Percentiles rank a stretch among this genome's conserved stretches.
Conservation (phyloP, 2,888 invertebrate genomes). For the Metellina segmentata region DNA sequence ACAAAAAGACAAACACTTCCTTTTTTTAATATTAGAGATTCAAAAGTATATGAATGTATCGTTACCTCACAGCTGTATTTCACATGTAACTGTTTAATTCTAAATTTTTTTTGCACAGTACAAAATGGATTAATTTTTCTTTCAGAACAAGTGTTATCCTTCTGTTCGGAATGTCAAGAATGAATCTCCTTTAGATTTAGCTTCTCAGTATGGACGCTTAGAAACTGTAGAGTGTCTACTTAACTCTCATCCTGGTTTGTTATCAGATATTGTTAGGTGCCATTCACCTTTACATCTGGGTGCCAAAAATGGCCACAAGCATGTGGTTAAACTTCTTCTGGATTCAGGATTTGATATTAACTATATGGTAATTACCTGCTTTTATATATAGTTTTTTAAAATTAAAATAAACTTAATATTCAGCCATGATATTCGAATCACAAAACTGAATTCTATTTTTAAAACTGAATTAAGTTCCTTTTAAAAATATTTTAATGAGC, state of each 20-base stretch:
- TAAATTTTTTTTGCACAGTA: background rate
- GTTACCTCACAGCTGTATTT: background rate
- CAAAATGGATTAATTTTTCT: constrained; percentile 15
- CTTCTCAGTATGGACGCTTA: constrained; percentile 87
- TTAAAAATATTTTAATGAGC: too few relatives aligned
- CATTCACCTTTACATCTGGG: constrained; percentile 95
- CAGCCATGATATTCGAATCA: background rate
- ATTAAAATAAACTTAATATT: background rate
- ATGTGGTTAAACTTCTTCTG: constrained; percentile 90
- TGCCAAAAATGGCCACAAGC: constrained; percentile 89
- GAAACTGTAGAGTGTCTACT: constrained; percentile 94
- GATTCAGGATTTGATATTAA: constrained; percentile 94
- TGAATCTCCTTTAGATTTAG: constrained; percentile 95
- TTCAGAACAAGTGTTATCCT: constrained; percentile 91
- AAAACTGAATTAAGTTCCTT: background rate
- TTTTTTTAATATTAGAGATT: too few relatives aligned
- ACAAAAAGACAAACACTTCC: too few relatives aligned
- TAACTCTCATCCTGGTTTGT: constrained; percentile 88
- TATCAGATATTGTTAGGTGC: constrained; percentile 84
- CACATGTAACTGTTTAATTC: background rate
- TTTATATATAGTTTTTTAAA: background rate
- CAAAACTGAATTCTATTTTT: background rate
- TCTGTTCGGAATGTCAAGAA: constrained; percentile 91
- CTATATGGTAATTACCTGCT: constrained; percentile 79
- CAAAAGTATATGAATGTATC: too few relatives aligned